Conservation (phyloP, 2,113 vertebrate genomes). For the Ahaetulla prasina region DNA sequence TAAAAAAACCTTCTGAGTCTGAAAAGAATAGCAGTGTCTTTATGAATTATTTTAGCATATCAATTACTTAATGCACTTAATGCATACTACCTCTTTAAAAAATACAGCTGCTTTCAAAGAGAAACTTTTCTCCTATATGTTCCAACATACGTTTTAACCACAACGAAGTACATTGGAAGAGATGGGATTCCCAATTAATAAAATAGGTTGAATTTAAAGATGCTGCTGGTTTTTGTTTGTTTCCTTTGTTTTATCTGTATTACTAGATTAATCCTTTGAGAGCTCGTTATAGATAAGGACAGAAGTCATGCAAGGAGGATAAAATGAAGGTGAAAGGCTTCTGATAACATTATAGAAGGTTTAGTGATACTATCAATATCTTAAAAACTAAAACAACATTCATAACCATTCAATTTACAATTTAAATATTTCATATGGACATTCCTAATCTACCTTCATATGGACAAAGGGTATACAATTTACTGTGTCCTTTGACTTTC, state of each 20-base stretch:
- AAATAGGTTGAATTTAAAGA: background rate
- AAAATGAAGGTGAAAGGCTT: background rate
- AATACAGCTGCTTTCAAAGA: background rate
- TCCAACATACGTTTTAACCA: background rate
- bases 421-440: background rate
- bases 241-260: background rate
- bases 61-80: background rate
- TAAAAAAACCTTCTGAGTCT: background rate
- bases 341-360: background rate
- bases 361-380: background rate
- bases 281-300: background rate
- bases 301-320: background rate
- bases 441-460: background rate
- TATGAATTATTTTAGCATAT: background rate
- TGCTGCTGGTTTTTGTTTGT: background rate
- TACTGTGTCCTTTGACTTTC: background rate
- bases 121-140: background rate
- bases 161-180: too few species aligned
- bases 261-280: background rate
- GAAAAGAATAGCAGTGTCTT: background rate
- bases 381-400: background rate
- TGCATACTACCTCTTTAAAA: background rate
- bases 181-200: background rate
- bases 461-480: background rate
- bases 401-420: background rate